Evolutionary conservation across 2,888 invertebrate genomes (phyloP).

Genomic region (Azorinus chamasolen): DNA sequence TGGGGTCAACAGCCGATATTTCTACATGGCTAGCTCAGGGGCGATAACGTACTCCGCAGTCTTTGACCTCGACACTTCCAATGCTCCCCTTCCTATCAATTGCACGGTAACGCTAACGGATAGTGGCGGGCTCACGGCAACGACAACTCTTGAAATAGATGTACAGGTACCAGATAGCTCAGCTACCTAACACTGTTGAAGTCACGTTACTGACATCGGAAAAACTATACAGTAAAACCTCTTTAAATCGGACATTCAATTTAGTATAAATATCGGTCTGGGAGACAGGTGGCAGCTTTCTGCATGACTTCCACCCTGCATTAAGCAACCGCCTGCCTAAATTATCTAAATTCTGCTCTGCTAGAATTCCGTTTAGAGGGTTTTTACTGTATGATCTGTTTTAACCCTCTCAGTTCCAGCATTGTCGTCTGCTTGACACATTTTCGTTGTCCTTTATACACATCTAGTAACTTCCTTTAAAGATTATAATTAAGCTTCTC

Average conservation of each 20-base stretch:
- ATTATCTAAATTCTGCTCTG: too few relatives aligned
- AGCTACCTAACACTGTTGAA: not conserved
- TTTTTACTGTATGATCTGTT: too few relatives aligned
- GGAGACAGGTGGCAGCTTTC: too few relatives aligned
- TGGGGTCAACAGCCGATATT: conserved; percentile 31
- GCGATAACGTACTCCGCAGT: conserved; percentile 43
- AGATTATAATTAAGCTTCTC: too few relatives aligned
- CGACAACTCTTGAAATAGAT: conserved; percentile 49
- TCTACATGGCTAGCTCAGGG: conserved; percentile 38
- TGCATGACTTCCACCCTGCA: too few relatives aligned
- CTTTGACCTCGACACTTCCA: conserved; percentile 54
- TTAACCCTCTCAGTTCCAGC: too few relatives aligned
- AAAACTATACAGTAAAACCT: not conserved
- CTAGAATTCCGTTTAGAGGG: too few relatives aligned
- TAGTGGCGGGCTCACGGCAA: conserved; percentile 51
- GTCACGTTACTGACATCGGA: not conserved
- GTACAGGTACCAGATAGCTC: conserved; percentile 27
- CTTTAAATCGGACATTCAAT: too few relatives aligned
- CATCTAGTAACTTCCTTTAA: not conserved
- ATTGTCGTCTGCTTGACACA: not conserved
- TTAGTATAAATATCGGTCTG: too few relatives aligned
- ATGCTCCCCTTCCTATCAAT: conserved; percentile 39
- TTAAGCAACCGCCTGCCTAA: too few relatives aligned
- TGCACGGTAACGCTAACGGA: conserved; percentile 58
- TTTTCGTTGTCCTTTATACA: not conserved